These are phyloP conservation scores for Caenorhabditis remanei DNA, from an alignment of 1,140 invertebrate species.

Conservation along the genomic window DNA sequence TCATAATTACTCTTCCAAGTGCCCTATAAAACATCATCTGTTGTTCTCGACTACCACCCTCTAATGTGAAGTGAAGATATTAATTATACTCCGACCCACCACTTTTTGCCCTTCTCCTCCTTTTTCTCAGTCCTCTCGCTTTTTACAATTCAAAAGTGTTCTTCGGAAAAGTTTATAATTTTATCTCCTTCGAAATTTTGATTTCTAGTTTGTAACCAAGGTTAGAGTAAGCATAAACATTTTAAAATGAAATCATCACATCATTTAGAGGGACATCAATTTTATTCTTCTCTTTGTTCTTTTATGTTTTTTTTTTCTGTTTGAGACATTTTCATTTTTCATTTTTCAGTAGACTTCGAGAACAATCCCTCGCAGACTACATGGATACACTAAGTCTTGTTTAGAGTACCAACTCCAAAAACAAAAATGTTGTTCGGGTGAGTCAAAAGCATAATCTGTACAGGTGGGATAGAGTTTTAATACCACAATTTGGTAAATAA, in stretches of 20 bases:
- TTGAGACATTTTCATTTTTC: not conserved
- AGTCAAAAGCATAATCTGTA: not conserved
- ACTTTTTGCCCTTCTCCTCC: not conserved
- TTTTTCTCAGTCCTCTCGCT: no score
- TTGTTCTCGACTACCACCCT: not conserved
- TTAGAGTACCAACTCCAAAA: not conserved
- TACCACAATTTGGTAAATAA: no score
- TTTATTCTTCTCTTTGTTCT: not conserved
- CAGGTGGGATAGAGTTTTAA: no score
- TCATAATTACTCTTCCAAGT: not conserved
- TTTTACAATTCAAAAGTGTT: not conserved
- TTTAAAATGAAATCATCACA: no score
- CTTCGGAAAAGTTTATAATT: no score
- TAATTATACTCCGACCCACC: not conserved
- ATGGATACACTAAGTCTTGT: constrained; percentile 17
- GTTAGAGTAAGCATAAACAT: no score
- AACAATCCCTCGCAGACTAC: not conserved
- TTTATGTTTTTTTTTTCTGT: not conserved
- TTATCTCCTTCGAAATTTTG: no score
- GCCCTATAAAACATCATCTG: constrained; percentile 1
- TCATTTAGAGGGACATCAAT: no score
- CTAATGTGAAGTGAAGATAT: not conserved
- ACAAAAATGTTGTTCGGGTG: constrained; percentile 30
- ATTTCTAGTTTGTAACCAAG: no score
- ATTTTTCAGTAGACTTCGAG: not conserved